Evolutionary conservation across 1,140 invertebrate species (phyloP), one percentile per base, ranked within the genome.

Genomic region (Potamilus streckersoni): DNA sequence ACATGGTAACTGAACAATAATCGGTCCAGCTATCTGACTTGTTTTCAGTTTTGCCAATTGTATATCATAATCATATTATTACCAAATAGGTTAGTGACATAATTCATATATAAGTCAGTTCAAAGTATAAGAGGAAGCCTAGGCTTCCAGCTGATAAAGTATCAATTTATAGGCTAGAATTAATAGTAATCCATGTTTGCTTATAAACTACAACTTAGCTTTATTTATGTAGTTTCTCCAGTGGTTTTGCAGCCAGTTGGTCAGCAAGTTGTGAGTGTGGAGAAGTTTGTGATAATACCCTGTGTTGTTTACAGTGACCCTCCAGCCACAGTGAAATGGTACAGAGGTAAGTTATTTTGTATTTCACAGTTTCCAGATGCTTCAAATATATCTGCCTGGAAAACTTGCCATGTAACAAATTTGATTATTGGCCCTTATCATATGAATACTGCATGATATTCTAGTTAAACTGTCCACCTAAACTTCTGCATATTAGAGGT

Each of bases 271-370:
- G 79, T 73, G 2, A 86, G 60, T 62, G 70, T 63, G 8, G 79
- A 78, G 19, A 59, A 76, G 56, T 69, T 79, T 5, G 70, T 81
- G 15, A 71, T 78, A 5, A 58, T 86, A 59, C 73, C 78, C 14
- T 86, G 84, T 78, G 73, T 72, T 69, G 82, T 87, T 14, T 82
- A 83, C 66, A 79, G 84, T 73, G 82, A 84, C 62, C 86, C 86
- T 1, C 59, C 16, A 38, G 83, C 86, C 60, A 65, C 57, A 12
- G 71, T 85, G 1, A 74, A 65, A 1, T 87, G 86, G 86, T 80
- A 73, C 66, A 80, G 81, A 81, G 81, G 85, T 85, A 75, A 74
- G 68, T 74, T 17, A 3, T 6, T 65, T 60, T 20, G 38, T 71
- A 60, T 66, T 60, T 76, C 12, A 13, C 27, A 17, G 49, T 20